Evolutionary conservation across 2,797 vertebrate genomes (phyloP), one percentile per base, ranked within the genome.

Genomic region (Triplophysa yarkandensis): DNA sequence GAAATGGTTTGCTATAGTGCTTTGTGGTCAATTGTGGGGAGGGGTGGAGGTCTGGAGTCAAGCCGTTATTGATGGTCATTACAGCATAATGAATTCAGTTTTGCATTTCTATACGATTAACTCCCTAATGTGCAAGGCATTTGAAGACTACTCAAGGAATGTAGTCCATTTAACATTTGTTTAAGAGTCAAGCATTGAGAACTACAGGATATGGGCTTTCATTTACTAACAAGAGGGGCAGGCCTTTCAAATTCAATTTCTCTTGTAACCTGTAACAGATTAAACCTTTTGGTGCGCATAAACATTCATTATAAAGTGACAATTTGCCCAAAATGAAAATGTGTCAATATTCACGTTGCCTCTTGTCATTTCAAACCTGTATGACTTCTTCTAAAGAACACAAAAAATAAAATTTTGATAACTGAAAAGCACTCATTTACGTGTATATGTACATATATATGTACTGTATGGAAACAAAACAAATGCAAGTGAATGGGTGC

Each of bases 201-300:
- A 68, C 52, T 74, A 14, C 11, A 39, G 36, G 36, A 39, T 13
- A 4, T 28, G 50, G 44, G 11, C 46, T 48, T 55, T 44, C 16
- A 48, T 48, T 23, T 23, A 27, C 25, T 65, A 64, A 58, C 14
- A 19, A 39, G 41, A 21, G 23, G 44, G 61, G 52, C 19, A 25
- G 46, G 34, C 46, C 14, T 17, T 6, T 19, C 17, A 55, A 48
- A 78, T 69, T 77, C 11, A 55, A 75, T 77, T 80, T 79, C 54
- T 74, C 41, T 76, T 77, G 86, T 88, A 83, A 71, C 80, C 72
- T 81, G 71, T 82, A 86, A 90, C 87, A 76, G 72, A 88, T 87
- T 50, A 16, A 30, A 39, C 21, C 17, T 44, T 46, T 21, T 65
- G 11, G 14, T 27, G 34, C 61, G 25, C 4, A 55, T 6, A 27